Conservation (phyloP, 2,888 invertebrate genomes). For the Pollenia amentaria region DNA sequence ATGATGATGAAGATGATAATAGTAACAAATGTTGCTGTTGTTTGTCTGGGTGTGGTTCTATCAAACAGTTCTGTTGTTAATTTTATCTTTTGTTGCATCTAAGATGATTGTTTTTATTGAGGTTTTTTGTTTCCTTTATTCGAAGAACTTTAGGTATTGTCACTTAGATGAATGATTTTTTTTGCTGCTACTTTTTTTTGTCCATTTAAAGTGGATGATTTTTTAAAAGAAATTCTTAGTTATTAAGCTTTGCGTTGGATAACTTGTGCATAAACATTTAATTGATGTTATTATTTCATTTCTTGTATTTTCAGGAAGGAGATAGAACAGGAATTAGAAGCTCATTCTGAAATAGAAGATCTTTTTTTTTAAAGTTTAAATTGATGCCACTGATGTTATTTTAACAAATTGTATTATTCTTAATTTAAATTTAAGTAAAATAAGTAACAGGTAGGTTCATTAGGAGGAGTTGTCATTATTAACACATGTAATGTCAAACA, state of each 20-base stretch:
- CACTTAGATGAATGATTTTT: not conserved
- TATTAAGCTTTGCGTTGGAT: not conserved
- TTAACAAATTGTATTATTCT: no score
- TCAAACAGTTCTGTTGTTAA: constrained; percentile 26
- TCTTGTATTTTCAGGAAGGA: constrained; percentile 19
- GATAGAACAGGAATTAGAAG: not conserved
- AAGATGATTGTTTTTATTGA: not conserved
- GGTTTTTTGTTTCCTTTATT: constrained; percentile 1
- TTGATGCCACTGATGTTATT: not conserved
- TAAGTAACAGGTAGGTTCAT: no score
- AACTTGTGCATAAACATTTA: not conserved
- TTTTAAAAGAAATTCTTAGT: not conserved
- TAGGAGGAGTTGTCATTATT: no score
- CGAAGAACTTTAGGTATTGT: not conserved
- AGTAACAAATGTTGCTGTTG: no score
- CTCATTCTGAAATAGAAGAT: not conserved
- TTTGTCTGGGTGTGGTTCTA: constrained; percentile 27
- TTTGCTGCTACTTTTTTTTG: not conserved
- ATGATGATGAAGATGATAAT: not conserved
- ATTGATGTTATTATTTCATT: not conserved
- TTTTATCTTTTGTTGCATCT: constrained; percentile 27
- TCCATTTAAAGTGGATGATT: not conserved
- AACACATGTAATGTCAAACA: no score
- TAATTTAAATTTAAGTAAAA: no score
- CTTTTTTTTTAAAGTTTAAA: not conserved